Conservation (phyloP, 2,797 vertebrate genomes). For the Neosilurus hyrtlii region DNA sequence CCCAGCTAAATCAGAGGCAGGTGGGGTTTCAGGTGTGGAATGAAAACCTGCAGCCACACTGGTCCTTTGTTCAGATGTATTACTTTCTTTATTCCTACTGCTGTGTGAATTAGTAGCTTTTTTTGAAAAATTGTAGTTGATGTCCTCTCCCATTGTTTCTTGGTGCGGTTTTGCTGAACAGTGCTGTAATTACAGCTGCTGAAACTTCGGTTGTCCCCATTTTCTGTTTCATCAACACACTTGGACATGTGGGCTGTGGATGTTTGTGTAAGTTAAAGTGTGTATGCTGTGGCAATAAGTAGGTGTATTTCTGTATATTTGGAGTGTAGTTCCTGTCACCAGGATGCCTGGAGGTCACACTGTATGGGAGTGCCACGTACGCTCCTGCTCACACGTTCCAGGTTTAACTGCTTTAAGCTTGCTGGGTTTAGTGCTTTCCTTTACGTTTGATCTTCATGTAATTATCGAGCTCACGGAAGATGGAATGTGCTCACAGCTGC, state of each 20-base stretch:
- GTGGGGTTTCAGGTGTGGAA: too few species aligned
- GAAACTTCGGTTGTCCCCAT: neutral
- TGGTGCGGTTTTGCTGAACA: neutral
- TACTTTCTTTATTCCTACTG: neutral
- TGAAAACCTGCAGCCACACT: too few species aligned
- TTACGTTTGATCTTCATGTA: constrained; percentile 52
- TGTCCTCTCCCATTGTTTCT: neutral
- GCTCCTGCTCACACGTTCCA: constrained; percentile 3
- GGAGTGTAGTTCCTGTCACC: constrained; percentile 14
- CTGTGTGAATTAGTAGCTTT: neutral
- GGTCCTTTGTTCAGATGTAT: neutral
- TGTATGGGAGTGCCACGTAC: constrained; percentile 40
- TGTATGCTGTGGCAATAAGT: neutral
- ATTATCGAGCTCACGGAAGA: constrained; percentile 40
- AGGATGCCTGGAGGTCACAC: constrained; percentile 28
- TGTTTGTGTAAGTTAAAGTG: constrained; percentile 1
- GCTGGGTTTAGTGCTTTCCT: constrained; percentile 43
- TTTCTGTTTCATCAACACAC: neutral
- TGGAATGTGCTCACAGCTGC: constrained; percentile 27
- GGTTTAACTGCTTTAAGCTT: constrained; percentile 42
- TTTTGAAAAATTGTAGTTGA: neutral
- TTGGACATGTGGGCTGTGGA: neutral
- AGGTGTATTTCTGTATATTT: neutral
- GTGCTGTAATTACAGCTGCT: neutral
- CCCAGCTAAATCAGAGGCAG: too few species aligned